phyloP scores from a whole-genome alignment of 2,113 vertebrate genomes.

The Podarcis muralis region DNA sequence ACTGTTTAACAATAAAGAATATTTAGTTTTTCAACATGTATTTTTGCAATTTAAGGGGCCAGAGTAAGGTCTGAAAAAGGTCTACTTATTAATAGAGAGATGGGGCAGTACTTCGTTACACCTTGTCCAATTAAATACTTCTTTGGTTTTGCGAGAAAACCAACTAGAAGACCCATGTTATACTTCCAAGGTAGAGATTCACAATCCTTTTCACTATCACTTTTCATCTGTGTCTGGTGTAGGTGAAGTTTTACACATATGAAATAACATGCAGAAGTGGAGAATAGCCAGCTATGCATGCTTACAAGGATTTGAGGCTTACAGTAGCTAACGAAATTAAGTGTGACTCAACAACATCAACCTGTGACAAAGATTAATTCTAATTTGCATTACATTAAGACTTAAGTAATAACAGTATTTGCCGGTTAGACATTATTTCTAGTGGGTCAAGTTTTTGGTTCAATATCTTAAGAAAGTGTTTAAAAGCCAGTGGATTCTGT shows the following conservation, averaged over 20 bases:
- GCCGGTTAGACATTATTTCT: not conserved
- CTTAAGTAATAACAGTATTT: not conserved
- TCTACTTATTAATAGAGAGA: not conserved
- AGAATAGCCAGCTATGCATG: not conserved
- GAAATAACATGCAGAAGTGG: not conserved
- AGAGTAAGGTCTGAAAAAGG: not conserved
- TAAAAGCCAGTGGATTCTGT: not conserved
- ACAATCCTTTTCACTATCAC: not conserved
- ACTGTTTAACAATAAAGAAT: not conserved
- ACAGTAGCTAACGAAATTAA: not conserved
- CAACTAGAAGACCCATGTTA: not conserved
- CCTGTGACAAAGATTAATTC: not conserved
- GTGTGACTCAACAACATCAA: not conserved
- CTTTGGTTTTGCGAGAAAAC: not conserved
- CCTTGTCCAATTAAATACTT: not conserved
- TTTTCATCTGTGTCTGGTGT: not conserved
- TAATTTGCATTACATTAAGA: not conserved
- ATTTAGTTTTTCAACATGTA: not conserved
- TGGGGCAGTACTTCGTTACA: not conserved
- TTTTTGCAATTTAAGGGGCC: conserved; percentile 8
- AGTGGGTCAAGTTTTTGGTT: not conserved
- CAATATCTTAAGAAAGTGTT: not conserved
- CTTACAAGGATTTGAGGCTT: not conserved
- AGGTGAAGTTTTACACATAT: not conserved
- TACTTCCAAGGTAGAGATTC: not conserved